Percentiles rank a stretch among this genome's conserved stretches.
Conservation (phyloP, 2,888 invertebrate genomes). For the Philereme vetulata region DNA sequence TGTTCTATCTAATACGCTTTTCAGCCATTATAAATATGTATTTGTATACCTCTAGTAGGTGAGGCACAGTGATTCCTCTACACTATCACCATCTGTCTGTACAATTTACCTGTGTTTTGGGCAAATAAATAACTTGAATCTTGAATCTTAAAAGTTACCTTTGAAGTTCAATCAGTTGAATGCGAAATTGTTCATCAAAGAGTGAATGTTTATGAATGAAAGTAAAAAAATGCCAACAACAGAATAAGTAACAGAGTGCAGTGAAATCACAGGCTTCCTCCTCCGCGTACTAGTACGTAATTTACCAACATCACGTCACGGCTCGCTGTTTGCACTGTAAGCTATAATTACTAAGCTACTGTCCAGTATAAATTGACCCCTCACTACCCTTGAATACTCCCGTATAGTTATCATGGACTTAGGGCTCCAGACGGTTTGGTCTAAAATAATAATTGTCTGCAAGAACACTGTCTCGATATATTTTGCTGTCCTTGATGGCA, state of each 20-base stretch:
- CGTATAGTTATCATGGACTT: conserved; percentile 18
- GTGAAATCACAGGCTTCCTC: conserved; percentile 32
- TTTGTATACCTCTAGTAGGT: no score
- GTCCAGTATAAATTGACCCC: conserved; percentile 36
- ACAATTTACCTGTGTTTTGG: no score
- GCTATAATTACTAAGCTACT: conserved; percentile 40
- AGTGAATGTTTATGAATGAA: conserved; percentile 3
- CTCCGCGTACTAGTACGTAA: conserved; percentile 39
- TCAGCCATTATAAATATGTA: no score
- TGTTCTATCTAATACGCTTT: no score
- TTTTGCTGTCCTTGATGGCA: conserved; percentile 52
- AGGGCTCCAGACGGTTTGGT: conserved; percentile 37
- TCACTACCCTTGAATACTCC: conserved; percentile 9
- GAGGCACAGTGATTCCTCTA: no score
- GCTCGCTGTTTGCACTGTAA: conserved; percentile 42
- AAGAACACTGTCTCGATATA: conserved; percentile 48
- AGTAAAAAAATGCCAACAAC: conserved; percentile 20
- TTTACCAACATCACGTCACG: conserved; percentile 47
- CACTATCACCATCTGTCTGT: no score
- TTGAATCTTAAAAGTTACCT: conserved; percentile 1
- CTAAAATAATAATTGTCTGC: conserved; percentile 29
- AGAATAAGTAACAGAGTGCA: conserved; percentile 20
- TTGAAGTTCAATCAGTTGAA: not conserved
- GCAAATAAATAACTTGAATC: no score
- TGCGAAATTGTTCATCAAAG: conserved; percentile 3